Evolutionary conservation across 2,888 invertebrate species (phyloP), one percentile per base, ranked within the genome.

Genomic region (Noctua fimbriata): DNA sequence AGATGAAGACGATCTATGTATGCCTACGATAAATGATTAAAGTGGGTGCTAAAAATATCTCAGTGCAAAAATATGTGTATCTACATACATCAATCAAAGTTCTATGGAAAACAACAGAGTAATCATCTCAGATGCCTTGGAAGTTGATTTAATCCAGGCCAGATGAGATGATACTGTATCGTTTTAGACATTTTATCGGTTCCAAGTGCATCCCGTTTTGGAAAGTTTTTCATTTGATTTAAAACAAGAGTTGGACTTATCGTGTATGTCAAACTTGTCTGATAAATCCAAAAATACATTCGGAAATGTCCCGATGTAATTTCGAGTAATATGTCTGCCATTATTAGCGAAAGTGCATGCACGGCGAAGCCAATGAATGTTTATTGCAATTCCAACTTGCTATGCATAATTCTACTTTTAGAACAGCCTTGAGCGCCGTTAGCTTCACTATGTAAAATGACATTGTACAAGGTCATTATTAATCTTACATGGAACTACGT

Each of bases 381-480:
- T 73, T 84, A 88, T 82, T 78, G 77, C 75, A 85, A 88, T 86
- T 81, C 69, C 86, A 86, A 88, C 88, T 90, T 89, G 86, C 85
- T 85, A 88, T 89, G 87, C 85, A 88, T 87, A 87, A 86, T 87
- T 89, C 91, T 93, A 92, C 92, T 91, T 92, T 87, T 93, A 94
- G 93, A 88, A 79, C 76, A 91, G 89, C 95, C 95, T 95, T 95
- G 95, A 90, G 87, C 89, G 90, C 88, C 88, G 90, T 92, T 93
- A 94, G 92, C 91, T 92, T 92, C 90, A 90, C 87, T 89, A 88
- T 85, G 83, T 88, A 81, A 84, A 85, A 85, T 95, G 95, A 95
- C 96, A 94, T 95, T 95, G 94, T 87, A 89, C 92, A 95, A 95
- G 95, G 95, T 95, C 94, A 88, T 83, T 85, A 86, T 87, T 91